These are phyloP conservation scores for Erethizon dorsatum DNA, from an alignment of 2,797 vertebrate species.

Conservation along the genomic window DNA sequence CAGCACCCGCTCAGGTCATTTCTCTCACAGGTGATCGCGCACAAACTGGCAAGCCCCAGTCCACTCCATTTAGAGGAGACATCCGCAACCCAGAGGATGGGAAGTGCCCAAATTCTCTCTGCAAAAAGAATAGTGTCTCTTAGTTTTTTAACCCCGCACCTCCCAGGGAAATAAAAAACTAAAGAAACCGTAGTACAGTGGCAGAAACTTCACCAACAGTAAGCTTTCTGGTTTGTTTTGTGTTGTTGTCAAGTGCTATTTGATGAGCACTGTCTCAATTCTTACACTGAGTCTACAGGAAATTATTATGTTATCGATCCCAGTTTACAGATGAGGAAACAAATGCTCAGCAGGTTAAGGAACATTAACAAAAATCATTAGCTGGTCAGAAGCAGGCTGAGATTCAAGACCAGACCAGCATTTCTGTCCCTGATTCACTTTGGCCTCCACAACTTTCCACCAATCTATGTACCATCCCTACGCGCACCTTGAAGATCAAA, in stretches of 20 bases:
- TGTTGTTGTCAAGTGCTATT: background rate
- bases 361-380: background rate
- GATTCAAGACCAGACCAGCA: background rate
- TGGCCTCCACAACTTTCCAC: background rate
- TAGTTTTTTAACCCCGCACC: background rate
- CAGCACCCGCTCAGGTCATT: background rate
- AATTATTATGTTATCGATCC: background rate
- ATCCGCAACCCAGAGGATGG: accelerated
- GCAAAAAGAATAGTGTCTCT: background rate
- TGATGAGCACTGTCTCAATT: background rate
- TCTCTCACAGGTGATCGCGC: background rate
- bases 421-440: background rate
- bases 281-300: background rate
- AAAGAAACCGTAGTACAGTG: background rate
- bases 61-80: background rate
- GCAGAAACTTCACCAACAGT: background rate
- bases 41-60: accelerated
- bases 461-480: no score
- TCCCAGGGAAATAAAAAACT: background rate
- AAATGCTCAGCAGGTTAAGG: background rate
- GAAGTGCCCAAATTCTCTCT: background rate
- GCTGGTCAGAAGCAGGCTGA: constrained; percentile 36
- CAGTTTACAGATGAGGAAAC: background rate
- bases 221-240: background rate
- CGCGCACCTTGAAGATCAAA: background rate